A percentile compares a stretch with the other conserved stretches of the same genome.
Conservation (phyloP, 2,113 vertebrate genomes). For the Sigmodon hispidus region DNA sequence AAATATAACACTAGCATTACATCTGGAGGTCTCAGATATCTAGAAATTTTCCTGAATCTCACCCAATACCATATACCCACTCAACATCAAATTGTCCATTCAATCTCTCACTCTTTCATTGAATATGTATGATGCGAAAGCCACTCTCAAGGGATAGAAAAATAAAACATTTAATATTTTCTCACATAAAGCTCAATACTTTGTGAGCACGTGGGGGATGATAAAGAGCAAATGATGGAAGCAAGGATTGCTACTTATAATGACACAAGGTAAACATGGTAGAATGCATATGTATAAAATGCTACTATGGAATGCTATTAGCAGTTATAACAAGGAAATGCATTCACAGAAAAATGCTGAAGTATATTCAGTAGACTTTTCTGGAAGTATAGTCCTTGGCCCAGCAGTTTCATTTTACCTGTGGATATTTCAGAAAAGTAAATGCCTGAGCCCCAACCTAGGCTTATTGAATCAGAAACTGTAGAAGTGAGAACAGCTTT, state of each 20-base stretch:
- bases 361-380: constrained; percentile 12
- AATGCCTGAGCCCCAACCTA: background rate
- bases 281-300: background rate
- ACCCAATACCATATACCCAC: background rate
- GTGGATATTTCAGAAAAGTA: constrained; percentile 43
- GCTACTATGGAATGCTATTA: background rate
- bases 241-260: background rate
- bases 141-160: background rate
- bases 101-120: constrained; percentile 35
- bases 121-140: background rate
- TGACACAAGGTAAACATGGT: background rate
- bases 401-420: constrained; percentile 16
- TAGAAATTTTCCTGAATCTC: background rate
- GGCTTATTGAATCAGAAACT: constrained; percentile 15
- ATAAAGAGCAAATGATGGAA: background rate
- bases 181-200: background rate
- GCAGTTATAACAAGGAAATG: constrained; percentile 35
- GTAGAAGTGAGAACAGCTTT: background rate
- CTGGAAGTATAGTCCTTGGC: constrained; percentile 4
- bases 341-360: constrained; percentile 36
- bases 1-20: background rate
- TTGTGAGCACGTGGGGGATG: background rate
- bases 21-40: background rate
- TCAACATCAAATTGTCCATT: background rate
- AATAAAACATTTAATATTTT: background rate